Base-by-base conservation (phyloP, 2,888 invertebrate species). In the Leptinotarsa tumamoca region DNA sequence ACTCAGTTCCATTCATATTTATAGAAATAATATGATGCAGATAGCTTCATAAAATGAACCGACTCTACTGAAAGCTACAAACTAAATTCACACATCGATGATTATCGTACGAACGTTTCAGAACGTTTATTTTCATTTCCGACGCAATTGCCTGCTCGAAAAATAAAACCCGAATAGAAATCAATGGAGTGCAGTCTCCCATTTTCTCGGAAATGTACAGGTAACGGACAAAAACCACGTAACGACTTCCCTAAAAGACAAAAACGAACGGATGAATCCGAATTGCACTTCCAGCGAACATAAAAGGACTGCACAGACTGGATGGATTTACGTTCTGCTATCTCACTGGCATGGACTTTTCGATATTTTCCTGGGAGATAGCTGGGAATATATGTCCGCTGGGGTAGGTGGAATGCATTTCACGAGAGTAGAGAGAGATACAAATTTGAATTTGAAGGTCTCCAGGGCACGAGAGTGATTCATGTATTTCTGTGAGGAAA, bases 151-250 rank as follows among this genome's bases (percentile, higher is more conserved):
- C 63, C n/a, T 10, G 4, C 27, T 15, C 4, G 27, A 63, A 63
- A 63, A 63, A 63, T n/a, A 63, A 43, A 63, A 18, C 43, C 63
- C 63, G 43, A 63, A 7, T 17, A 43, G 61, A 63, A 63, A 63
- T 63, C 43, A 33, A 27, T n/a, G 43, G 43, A 63, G 33, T 33
- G 63, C 63, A 33, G 43, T 33, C 33, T 43, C 33, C 43, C 27
- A 33, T 63, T 63, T 63, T n/a, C 33, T 63, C 33, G 33, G 3
- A 43, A 63, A 63, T 1, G 27, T 43, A 63, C 63, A 63, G 63
- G 63, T 63, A 63, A 33, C n/a, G 33, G 43, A 63, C 63, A 63
- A 33, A 63, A 63, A 33, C 63, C 63, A 13, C 33, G 33, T 63
- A 63, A 63, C 33, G 63, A 63, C 63, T 63, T 63, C n/a, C 43